phyloP scores from a whole-genome alignment of 2,113 vertebrate genomes.

The Chiloscyllium plagiosum region DNA sequence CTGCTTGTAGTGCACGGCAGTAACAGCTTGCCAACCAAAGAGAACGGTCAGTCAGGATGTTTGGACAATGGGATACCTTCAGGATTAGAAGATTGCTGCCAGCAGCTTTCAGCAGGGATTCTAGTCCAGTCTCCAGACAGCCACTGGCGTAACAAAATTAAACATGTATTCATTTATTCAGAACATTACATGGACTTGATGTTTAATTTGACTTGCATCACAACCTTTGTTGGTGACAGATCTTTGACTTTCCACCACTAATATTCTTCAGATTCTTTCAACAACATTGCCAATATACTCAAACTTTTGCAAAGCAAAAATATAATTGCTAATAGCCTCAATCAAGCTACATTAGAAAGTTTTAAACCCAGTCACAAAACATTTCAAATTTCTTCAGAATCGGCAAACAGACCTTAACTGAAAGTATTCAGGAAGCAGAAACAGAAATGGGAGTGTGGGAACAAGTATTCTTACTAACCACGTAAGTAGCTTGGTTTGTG shows the following conservation, averaged over 20 bases:
- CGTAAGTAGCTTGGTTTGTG: too few species aligned
- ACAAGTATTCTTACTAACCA: too few species aligned
- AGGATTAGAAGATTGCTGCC: conserved; percentile 91
- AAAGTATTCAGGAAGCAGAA: too few species aligned
- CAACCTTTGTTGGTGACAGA: not conserved
- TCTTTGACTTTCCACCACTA: not conserved
- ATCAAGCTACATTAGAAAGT: too few species aligned
- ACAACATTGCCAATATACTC: not conserved
- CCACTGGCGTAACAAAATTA: conserved; percentile 59
- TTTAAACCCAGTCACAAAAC: too few species aligned
- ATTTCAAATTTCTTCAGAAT: too few species aligned
- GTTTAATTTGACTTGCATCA: not conserved
- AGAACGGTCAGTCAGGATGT: conserved; percentile 92
- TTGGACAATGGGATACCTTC: conserved; percentile 95
- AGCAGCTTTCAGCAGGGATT: conserved; percentile 87
- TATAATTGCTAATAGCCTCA: too few species aligned
- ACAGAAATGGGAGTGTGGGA: too few species aligned
- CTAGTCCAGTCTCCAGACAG: conserved; percentile 88
- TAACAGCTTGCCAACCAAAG: conserved; percentile 99
- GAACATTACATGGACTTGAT: not conserved
- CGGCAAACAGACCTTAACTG: too few species aligned
- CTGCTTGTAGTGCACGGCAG: conserved; percentile 90
- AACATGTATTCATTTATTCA: not conserved
- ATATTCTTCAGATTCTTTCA: not conserved
- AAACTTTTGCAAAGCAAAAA: too few species aligned